These are phyloP conservation scores for Sus scrofa DNA, from an alignment of 2,113 vertebrate species.

Conservation along the genomic window T2T-Sscrofa CM000812.6:73343501-73344000, in stretches of 20 bases:
- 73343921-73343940: constrained; percentile 18
- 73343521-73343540: no score
- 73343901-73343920: constrained; percentile 27
- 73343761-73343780: background rate
- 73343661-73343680: constrained; percentile 41
- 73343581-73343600: background rate
- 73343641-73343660: constrained; percentile 23
- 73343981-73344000: constrained; percentile 45
- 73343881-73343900: constrained; percentile 55
- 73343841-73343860: constrained; percentile 22
- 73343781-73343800: constrained; percentile 32
- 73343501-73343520: no score
- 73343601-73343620: background rate
- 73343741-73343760: constrained; percentile 43
- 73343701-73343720: background rate
- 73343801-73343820: constrained; percentile 31
- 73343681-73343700: constrained; percentile 50
- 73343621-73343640: background rate
- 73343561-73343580: no score
- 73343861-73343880: constrained; percentile 52
- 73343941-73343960: background rate
- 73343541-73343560: no score
- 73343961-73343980: constrained; percentile 45
- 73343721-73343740: background rate
- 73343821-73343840: background rate